Evolutionary conservation across 1,140 invertebrate genomes (phyloP), one percentile per base, ranked within the genome.

Genomic region (Tetramorium alpestre): DNA sequence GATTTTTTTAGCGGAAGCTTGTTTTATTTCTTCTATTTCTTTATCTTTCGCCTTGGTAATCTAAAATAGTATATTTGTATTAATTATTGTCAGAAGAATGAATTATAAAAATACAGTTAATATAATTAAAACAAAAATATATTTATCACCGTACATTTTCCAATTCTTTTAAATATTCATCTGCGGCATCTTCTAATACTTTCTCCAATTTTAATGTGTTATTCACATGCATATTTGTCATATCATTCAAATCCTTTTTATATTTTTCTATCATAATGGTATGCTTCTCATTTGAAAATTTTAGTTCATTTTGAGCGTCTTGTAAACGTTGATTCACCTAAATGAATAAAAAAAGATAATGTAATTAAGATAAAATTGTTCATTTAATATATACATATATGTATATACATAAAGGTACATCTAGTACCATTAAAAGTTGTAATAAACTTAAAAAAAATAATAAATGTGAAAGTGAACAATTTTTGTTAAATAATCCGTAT

Each of bases 1-100:
- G 3, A 94, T 91, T 65, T 87, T 92, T 33, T 91, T 89, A 4
- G 87, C 82, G 67, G 90, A 88, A 0, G 88, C 84, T 47, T 92
- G 90, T 67, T 93, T 92, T 10, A 93, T 47, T 44, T 94, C 94
- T 0, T 76, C 38, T 6, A 95, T 77, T 81, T 94, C 92, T 75
- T 93, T 92, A 87, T 94, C 91, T 73, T 86, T 90, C 1, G 85
- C 85, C 18, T 84, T 13, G 1, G 90, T 89, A 86, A 93, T 87
- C 93, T 94, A 67, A 60, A 51, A 73, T 25, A 38, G 38, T 44
- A 22, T 49, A 33, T 25, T 72, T 49, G 73, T 70, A 60, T 78
- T 78, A 18, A 47, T 69, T 16, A 82, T 81, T 56, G 0, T 13
- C 8, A 47, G 5, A 6, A 64, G n/a, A n/a, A 58, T 18, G 2